phyloP scores from a whole-genome alignment of 2,113 vertebrate genomes.

The Heterocephalus glaber region DNA sequence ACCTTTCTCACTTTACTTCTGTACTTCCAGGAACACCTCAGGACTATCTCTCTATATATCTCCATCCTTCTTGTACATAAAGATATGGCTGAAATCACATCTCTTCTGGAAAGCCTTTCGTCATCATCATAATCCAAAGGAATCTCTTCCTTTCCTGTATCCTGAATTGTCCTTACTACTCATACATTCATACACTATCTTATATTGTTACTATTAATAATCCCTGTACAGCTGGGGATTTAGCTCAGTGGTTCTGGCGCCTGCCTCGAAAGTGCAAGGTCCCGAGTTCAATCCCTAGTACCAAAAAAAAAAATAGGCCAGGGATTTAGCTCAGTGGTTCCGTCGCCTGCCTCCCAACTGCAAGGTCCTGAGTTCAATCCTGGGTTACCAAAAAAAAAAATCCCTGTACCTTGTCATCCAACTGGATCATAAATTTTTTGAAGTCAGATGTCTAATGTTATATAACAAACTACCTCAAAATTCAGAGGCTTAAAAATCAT shows the following conservation, averaged over 20 bases:
- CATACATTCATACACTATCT: neutral
- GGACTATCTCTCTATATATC: neutral
- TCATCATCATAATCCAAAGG: neutral
- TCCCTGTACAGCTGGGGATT: neutral
- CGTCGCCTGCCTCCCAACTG: too few relatives aligned
- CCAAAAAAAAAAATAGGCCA: too few relatives aligned
- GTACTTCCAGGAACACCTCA: neutral
- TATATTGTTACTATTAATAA: neutral
- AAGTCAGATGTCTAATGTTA: neutral
- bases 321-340: too few relatives aligned
- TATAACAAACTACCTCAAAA: neutral
- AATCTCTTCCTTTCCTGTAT: neutral
- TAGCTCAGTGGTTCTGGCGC: too few relatives aligned
- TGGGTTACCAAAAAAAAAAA: too few relatives aligned
- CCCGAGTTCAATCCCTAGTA: too few relatives aligned
- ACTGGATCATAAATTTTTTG: neutral
- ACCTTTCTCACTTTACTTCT: neutral
- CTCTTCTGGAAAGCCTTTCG: neutral
- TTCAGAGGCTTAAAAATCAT: conserved; percentile 16
- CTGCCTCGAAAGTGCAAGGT: too few relatives aligned
- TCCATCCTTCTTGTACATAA: neutral
- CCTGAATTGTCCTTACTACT: neutral
- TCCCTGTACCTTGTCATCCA: neutral
- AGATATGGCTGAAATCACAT: neutral
- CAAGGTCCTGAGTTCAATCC: too few relatives aligned